A percentile compares a stretch with the other conserved stretches of the same genome.
phyloP scores from a whole-genome alignment of 2,888 invertebrate species.

The Atethmia centrago region DNA sequence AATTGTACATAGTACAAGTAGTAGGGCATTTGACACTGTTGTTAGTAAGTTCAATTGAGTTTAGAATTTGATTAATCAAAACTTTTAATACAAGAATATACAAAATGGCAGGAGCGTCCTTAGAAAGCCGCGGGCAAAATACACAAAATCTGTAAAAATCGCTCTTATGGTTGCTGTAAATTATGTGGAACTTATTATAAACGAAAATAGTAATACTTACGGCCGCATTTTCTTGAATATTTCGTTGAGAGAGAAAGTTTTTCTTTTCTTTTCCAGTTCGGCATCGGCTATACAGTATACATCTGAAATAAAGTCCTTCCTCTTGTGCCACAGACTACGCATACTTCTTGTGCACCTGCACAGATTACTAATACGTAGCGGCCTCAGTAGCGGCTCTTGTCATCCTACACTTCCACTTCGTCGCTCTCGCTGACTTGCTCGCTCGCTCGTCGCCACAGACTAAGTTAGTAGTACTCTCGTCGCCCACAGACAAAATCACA shows the following conservation, averaged over 20 bases:
- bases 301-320: too few species aligned
- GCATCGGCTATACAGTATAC: too few species aligned
- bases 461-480: too few species aligned
- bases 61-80: neutral
- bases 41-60: neutral
- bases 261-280: too few species aligned
- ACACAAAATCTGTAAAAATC: constrained; percentile 33
- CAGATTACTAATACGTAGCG: too few species aligned
- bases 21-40: neutral
- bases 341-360: too few species aligned
- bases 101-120: constrained; percentile 46
- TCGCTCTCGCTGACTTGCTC: too few species aligned
- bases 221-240: constrained; percentile 31
- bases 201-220: constrained; percentile 27
- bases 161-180: neutral
- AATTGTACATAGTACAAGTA: neutral
- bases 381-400: too few species aligned
- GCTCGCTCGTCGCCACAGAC: too few species aligned
- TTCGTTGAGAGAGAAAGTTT: neutral
- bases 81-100: neutral
- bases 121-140: neutral
- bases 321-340: too few species aligned
- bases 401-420: too few species aligned
- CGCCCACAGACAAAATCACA: too few species aligned
- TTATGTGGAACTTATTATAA: neutral